Evolutionary conservation across 2,888 invertebrate species (phyloP).

Genomic region (Polyommatus icarus): DNA sequence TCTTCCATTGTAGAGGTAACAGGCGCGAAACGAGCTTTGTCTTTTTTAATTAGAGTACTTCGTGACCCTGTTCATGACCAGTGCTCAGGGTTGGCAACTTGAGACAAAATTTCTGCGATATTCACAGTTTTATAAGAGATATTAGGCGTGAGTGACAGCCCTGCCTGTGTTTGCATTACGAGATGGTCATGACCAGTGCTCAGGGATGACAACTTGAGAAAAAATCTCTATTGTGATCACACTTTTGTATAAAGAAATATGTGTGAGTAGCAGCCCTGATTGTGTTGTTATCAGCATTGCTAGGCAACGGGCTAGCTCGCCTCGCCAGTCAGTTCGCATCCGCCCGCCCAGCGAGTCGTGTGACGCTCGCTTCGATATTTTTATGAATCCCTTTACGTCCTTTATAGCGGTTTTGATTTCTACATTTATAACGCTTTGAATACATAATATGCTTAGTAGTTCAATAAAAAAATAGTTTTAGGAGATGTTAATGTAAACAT

Average conservation of each 20-base stretch:
- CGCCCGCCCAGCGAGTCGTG: constrained; percentile 56
- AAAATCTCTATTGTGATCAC: background rate
- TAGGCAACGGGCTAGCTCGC: constrained; percentile 60
- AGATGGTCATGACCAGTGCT: constrained; percentile 41
- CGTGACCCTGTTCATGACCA: constrained; percentile 35
- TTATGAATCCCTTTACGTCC: constrained; percentile 7
- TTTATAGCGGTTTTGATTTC: constrained; percentile 39
- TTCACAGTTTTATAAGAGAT: too few species aligned
- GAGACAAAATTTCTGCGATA: background rate
- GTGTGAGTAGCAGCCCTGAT: background rate
- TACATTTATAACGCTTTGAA: constrained; percentile 41
- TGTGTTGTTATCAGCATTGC: constrained; percentile 73
- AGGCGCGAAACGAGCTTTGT: constrained; percentile 18
- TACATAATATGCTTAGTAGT: background rate
- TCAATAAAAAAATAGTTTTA: background rate
- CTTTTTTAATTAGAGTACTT: constrained; percentile 21
- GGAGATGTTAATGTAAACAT: background rate
- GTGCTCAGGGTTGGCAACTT: constrained; percentile 38
- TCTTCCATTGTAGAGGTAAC: constrained; percentile 1
- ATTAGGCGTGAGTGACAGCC: too few species aligned
- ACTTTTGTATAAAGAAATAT: background rate
- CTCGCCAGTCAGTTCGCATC: constrained; percentile 69
- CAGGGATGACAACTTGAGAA: too few species aligned
- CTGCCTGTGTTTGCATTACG: too few species aligned
- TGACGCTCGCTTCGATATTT: background rate